Percentiles rank a stretch among this genome's conserved stretches.
phyloP scores from a whole-genome alignment of 2,888 invertebrate genomes.

The Apodemia zela region DNA sequence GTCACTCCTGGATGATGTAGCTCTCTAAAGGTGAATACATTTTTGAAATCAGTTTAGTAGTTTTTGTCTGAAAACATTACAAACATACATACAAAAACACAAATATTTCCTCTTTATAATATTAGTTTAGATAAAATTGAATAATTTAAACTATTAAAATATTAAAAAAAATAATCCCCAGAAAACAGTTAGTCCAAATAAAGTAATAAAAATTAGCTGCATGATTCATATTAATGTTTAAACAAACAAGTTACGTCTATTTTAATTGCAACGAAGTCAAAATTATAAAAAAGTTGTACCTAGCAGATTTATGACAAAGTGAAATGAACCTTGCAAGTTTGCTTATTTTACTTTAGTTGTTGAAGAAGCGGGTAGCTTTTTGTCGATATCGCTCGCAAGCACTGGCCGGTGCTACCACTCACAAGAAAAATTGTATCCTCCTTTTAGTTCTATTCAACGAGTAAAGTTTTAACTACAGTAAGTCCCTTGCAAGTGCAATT shows the following conservation, averaged over 20 bases:
- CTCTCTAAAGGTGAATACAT: no score
- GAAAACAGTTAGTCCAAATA: no score
- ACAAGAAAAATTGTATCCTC: slow-evolving; percentile 27
- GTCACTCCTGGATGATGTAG: no score
- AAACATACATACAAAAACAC: no score
- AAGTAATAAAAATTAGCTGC: background rate
- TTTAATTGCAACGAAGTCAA: background rate
- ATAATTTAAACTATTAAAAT: no score
- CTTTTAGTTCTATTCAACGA: slow-evolving; percentile 11
- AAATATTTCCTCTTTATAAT: no score
- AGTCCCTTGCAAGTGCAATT: slow-evolving; percentile 3
- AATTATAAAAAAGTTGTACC: slow-evolving; percentile 9
- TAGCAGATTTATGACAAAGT: slow-evolving; percentile 22
- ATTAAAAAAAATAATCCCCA: no score
- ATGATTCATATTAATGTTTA: background rate
- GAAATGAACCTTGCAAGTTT: slow-evolving; percentile 22
- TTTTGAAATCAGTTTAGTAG: no score
- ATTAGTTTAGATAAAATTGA: no score
- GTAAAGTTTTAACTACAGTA: slow-evolving; percentile 18
- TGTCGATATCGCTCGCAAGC: slow-evolving; percentile 26
- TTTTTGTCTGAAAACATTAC: no score
- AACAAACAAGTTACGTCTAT: background rate
- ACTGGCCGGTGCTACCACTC: slow-evolving; percentile 20
- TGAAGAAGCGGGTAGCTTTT: slow-evolving; percentile 23
- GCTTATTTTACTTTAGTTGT: slow-evolving; percentile 27